phyloP scores from a whole-genome alignment of 2,113 vertebrate species.

The Pelodiscus sinensis region DNA sequence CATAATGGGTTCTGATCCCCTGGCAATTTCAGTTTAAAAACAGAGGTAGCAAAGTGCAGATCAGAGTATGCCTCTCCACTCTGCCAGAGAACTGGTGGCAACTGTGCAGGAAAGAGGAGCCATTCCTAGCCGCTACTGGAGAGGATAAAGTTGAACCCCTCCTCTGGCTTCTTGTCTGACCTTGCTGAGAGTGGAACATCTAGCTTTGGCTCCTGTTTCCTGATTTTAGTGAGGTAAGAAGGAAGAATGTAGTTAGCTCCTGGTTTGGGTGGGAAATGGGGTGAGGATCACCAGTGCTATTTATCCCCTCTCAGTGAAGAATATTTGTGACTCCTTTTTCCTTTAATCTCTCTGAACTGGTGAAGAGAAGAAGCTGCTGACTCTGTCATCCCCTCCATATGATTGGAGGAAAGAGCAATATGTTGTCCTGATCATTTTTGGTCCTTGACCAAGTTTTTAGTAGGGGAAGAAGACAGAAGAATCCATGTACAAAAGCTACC shows the following conservation, averaged over 20 bases:
- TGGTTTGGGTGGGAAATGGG: neutral
- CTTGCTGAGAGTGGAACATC: neutral
- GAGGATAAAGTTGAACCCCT: neutral
- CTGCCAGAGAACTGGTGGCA: neutral
- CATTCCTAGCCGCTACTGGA: slow-evolving; percentile 33
- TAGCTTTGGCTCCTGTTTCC: neutral
- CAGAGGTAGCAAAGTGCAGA: neutral
- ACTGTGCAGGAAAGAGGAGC: neutral
- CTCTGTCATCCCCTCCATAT: neutral
- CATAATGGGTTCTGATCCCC: neutral
- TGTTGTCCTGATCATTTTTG: too few relatives aligned
- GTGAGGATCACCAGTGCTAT: neutral
- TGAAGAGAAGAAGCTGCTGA: neutral
- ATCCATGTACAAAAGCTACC: neutral
- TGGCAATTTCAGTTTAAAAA: slow-evolving; percentile 23
- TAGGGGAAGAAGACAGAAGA: neutral
- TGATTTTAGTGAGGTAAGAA: neutral
- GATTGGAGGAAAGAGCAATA: neutral
- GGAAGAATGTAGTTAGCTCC: neutral
- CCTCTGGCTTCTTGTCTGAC: neutral
- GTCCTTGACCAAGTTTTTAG: neutral
- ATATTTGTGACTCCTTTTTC: neutral
- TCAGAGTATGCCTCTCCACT: slow-evolving; percentile 3
- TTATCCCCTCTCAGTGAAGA: neutral
- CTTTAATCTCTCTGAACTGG: neutral